Evolutionary conservation across 92 coral and sea anemone species (phyloP), one percentile per base, ranked within the genome.

Genomic region (Epizoanthus illoricatus): DNA sequence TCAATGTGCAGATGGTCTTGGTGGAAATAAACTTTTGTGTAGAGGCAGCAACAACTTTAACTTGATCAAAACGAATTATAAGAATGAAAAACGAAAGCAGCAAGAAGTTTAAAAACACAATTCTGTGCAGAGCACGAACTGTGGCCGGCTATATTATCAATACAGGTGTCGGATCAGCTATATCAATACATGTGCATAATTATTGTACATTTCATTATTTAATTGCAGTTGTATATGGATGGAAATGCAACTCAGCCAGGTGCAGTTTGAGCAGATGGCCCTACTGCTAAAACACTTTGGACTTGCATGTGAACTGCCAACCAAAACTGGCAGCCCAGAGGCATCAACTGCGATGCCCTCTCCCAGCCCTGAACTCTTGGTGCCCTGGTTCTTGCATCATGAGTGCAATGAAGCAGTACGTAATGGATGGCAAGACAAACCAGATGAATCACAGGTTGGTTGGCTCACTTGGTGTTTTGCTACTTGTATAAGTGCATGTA

Each of bases 191-290:
- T n/a, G n/a, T n/a, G n/a, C 36, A 28, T 28, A 2, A 28, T 28
- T 2, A 28, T 28, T 8, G 12, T 4, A 45, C n/a, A 8, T 17
- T 40, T 7, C 17, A n/a, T 74, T 83, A 11, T 62, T 42, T 73
- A n/a, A n/a, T n/a, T 40, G 41, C 61, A 96, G 99, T 62, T 96
- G 98, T 67, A 84, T 96, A 5, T 96, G 99, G 99, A 81, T 68
- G 62, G 98, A 96, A 42, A 80, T 96, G 59, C 23, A 84, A 7
- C 91, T 89, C 13, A 76, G 67, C 36, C 88, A 89, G 1, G 80
- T 75, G 21, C 86, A 89, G 85, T 88, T 93, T 65, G 75, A 79
- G 2, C 91, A 91, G 80, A 86, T 96, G 90, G 85, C 91, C 36
- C 80, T 89, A 36, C 81, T 92, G 45, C 86, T 96, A 24, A 60